Evolutionary conservation across 2,888 invertebrate genomes (phyloP), one percentile per base, ranked within the genome.

Genomic region (Pyrrhosoma nymphula): DNA sequence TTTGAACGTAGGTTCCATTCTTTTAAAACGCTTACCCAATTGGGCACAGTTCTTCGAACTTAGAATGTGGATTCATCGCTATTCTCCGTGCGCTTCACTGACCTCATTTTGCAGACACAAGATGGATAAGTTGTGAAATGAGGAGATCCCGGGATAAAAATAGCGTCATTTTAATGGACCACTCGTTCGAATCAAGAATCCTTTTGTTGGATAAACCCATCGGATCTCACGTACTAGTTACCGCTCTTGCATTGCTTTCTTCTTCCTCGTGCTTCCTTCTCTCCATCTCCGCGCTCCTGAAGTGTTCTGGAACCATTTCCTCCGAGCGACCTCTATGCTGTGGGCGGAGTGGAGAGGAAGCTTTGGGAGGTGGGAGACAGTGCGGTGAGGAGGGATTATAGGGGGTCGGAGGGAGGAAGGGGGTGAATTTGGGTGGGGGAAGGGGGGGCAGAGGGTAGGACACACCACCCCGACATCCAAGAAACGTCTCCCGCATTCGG

Each of bases 401-500:
- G 30, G 82, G 12, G 82, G 12, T 75, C n/a, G 35, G 82, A 26
- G 75, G 75, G 14, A 82, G 75, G 69, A 23, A 3, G 69, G 69
- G 26, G 69, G 69, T 23, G 63, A 23, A 23, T 1, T 12, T 63
- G 23, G 63, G 23, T 18, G n/a, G n/a, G n/a, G n/a, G n/a, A n/a
- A n/a, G n/a, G n/a, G n/a, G n/a, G n/a, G n/a, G n/a, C n/a, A n/a
- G n/a, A n/a, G n/a, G n/a, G n/a, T n/a, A n/a, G 35, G 35, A 82
- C 69, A n/a, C 47, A 47, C 47, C 47, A 47, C 60, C 82, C 82
- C 82, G 82, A 82, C 82, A 82, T 82, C 82, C 82, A 82, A 82
- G 82, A 82, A 39, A 69, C 93, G 93, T 69, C 93, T 39, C 69
- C 47, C 75, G 69, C 93, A 93, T 93, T 93, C 93, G 93, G 69